Conservation (phyloP, 2,113 vertebrate species). For the Gorsachius goisagi region DNA sequence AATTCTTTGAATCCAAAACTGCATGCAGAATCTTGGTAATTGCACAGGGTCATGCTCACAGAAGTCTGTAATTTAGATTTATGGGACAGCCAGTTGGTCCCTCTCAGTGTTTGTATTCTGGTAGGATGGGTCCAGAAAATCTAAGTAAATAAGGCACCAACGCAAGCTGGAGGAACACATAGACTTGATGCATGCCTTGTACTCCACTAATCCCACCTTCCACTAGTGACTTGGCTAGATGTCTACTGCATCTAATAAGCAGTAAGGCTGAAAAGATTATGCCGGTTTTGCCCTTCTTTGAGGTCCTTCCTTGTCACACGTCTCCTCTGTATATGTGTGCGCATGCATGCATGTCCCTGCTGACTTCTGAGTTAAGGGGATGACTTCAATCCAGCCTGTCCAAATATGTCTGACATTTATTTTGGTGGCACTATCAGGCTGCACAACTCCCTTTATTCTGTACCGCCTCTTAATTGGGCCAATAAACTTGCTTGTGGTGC, state of each 20-base stretch:
- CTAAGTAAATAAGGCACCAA: not conserved
- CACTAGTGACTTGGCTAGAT: not conserved
- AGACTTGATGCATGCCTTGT: not conserved
- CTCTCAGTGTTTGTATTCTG: not conserved
- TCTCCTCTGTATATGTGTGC: not conserved
- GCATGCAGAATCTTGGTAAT: not conserved
- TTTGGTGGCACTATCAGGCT: not conserved
- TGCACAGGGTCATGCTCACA: not conserved
- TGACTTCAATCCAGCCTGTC: not conserved
- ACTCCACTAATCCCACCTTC: not conserved
- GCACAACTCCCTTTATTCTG: not conserved
- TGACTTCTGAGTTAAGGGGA: accelerated
- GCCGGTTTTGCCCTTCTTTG: not conserved
- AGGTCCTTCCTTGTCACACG: not conserved
- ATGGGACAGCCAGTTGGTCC: not conserved
- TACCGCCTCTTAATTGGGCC: not conserved
- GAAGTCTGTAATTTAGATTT: not conserved
- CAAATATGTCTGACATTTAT: not conserved
- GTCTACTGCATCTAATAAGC: not conserved
- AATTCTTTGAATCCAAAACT: not conserved
- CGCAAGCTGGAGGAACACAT: not conserved
- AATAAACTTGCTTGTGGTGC: not conserved
- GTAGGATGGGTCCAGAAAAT: not conserved
- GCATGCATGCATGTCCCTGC: accelerated
- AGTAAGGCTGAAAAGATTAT: not conserved